These are phyloP conservation scores for Sialis fuliginosa DNA, from an alignment of 2,888 invertebrate species.

Conservation along the genomic window DNA sequence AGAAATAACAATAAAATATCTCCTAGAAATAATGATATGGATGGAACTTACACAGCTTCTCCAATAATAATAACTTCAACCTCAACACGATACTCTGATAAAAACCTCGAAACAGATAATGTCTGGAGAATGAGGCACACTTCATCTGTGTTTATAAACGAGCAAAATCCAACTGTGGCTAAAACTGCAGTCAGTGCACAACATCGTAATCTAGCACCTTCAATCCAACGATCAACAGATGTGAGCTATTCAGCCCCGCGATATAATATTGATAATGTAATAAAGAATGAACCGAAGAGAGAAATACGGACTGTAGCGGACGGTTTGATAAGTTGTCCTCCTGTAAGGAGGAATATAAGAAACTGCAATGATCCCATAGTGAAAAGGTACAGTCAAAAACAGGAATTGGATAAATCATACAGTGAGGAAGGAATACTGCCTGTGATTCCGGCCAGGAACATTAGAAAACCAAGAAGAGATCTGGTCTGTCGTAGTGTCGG, in stretches of 20 bases:
- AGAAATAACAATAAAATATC: constrained; percentile 7
- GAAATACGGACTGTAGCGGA: constrained; percentile 14
- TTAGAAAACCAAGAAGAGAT: constrained; percentile 22
- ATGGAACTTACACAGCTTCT: constrained; percentile 20
- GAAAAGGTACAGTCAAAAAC: neutral
- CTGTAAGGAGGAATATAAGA: constrained; percentile 29
- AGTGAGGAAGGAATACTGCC: constrained; percentile 15
- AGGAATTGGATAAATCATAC: neutral
- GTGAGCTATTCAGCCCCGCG: neutral
- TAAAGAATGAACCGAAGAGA: neutral
- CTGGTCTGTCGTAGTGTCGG: constrained; percentile 25
- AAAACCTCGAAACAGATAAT: neutral
- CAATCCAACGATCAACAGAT: neutral
- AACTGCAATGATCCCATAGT: neutral
- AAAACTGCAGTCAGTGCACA: neutral
- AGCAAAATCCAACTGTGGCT: neutral
- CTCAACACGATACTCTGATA: neutral
- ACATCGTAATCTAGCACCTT: neutral
- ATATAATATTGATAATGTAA: neutral
- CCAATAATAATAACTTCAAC: constrained; percentile 15
- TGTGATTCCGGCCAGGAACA: constrained; percentile 29
- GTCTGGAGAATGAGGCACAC: neutral
- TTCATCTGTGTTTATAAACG: neutral
- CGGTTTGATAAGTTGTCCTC: constrained; percentile 31
- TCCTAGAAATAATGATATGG: constrained; percentile 21